Evolutionary conservation across 2,113 vertebrate genomes (phyloP), one percentile per base, ranked within the genome.

Genomic region (Leucopsar rothschildi): DNA sequence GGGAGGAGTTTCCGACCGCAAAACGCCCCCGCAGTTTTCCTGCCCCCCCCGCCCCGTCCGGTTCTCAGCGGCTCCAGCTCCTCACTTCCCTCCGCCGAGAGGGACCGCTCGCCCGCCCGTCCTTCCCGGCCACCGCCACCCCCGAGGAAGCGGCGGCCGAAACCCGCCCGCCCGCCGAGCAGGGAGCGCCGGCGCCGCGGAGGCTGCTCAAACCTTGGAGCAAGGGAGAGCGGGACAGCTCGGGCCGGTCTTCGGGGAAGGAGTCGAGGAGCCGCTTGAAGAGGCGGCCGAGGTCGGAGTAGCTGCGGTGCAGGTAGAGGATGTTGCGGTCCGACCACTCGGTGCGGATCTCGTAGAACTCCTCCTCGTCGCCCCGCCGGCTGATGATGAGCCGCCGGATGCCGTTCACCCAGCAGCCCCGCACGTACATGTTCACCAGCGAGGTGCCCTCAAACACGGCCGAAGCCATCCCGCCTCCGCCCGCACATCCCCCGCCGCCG

Each of bases 311-410:
- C 92, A 99, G 96, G 96, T 99, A 99, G 70, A 99, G 97, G 64
- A 99, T 98, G 97, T 99, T 99, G 97, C 99, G 97, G 97, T 99
- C 99, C 19, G 99, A 99, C 99, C 99, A 99, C 98, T 99, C 99
- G 4, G 99, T 99, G 97, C 99, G 95, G 95, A 99, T 99, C 98
- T 99, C 99, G 97, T 98, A 99, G 76, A 99, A 99, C 92, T 99
- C 99, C 97, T 99, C 99, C 97, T 99, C 99, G 96, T 99, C 98
- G 10, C 99, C 99, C 94, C 96, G 97, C 84, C 98, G 98, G 97
- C 97, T 99, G 96, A 99, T 98, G 95, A 99, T 98, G 82, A 99
- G 99, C 59, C 99, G 95, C 77, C 99, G 98, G 96, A 99, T 97
- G 37, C 99, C 99, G 98, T 99, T 99, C 88, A 99, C 99, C 99